These are phyloP conservation scores for Eulemur coronatus DNA, from an alignment of 2,797 vertebrate species.

Conservation along the genomic window DNA sequence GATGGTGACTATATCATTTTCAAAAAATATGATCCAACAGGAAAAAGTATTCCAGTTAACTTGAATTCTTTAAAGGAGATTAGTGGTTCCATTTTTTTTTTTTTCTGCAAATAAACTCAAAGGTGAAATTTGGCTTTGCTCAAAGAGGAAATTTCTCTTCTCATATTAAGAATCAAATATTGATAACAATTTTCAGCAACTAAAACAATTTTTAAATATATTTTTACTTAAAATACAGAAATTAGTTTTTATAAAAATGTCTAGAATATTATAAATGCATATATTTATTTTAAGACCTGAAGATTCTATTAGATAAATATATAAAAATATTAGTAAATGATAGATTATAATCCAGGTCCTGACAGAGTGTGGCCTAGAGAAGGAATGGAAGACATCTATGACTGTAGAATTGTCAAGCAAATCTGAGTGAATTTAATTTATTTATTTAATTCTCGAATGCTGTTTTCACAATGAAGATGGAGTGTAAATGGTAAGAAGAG, in stretches of 20 bases:
- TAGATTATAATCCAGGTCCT: not conserved
- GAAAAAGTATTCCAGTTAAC: not conserved
- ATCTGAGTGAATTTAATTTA: not conserved
- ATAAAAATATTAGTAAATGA: not conserved
- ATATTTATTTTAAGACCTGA: not conserved
- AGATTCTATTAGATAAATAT: not conserved
- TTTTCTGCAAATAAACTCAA: not conserved
- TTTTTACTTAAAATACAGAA: not conserved
- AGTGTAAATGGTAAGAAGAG: not conserved
- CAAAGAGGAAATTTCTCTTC: not conserved
- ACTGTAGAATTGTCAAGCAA: not conserved
- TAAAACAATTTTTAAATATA: not conserved
- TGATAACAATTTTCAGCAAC: not conserved
- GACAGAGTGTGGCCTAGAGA: not conserved
- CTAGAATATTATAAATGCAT: not conserved
- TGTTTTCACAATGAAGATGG: not conserved
- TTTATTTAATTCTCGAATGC: not conserved
- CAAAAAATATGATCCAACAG: not conserved
- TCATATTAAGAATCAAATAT: not conserved
- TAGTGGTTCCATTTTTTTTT: not conserved
- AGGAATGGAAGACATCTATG: not conserved
- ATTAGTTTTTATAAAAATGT: not conserved
- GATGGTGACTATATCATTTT: not conserved
- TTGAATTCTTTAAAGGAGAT: not conserved
- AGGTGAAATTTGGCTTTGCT: not conserved